Conservation (phyloP, 2,113 vertebrate genomes). For the Protobothrops flavoviridis region DNA sequence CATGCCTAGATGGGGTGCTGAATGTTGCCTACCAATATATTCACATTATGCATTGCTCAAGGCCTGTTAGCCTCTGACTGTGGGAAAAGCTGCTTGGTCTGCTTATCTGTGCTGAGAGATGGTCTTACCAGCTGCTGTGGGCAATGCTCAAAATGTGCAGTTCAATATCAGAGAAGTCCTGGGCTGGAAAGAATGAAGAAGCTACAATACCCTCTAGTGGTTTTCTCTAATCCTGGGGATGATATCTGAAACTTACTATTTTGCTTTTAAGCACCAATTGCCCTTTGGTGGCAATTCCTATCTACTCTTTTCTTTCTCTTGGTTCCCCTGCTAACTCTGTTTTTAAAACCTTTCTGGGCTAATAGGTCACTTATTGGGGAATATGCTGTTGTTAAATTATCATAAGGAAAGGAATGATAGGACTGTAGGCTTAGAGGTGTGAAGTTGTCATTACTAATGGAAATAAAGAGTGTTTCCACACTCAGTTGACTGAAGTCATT, state of each 20-base stretch:
- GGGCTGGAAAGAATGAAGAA: conserved; percentile 5
- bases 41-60: neutral
- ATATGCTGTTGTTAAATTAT: neutral
- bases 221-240: neutral
- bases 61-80: neutral
- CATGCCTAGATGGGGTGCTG: neutral
- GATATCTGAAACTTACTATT: neutral
- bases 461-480: no score
- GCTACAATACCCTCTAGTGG: neutral
- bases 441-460: no score
- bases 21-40: neutral
- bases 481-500: no score
- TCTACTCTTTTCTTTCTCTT: neutral
- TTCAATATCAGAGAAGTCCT: neutral
- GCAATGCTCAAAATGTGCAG: neutral
- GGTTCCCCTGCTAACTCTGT: neutral
- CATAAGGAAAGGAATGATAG: neutral
- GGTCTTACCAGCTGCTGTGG: neutral
- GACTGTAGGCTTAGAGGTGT: fast-evolving
- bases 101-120: neutral
- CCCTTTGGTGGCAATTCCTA: neutral
- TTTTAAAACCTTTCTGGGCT: neutral
- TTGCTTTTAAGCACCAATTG: neutral
- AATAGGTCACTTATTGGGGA: neutral
- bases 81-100: conserved; percentile 8